A percentile compares a stretch with the other conserved stretches of the same genome.
Conservation (phyloP, 2,888 invertebrate genomes). For the Xestia c-nigrum region DNA sequence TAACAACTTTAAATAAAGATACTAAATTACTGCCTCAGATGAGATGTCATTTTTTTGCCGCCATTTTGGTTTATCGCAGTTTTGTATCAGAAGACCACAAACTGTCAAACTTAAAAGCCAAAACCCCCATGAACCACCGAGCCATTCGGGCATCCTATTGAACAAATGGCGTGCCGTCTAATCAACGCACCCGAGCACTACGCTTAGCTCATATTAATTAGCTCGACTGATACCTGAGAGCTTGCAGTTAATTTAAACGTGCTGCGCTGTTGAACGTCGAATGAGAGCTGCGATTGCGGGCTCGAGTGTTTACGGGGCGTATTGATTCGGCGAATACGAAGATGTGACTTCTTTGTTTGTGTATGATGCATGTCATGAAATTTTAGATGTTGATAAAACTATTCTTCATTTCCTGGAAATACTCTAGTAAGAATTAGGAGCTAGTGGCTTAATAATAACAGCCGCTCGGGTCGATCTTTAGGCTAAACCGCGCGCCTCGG, state of each 20-base stretch:
- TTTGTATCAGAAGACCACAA: neutral
- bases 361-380: neutral
- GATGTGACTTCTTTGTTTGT: slow-evolving; percentile 6
- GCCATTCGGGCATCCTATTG: too few relatives aligned
- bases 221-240: slow-evolving; percentile 59
- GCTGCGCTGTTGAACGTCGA: slow-evolving; percentile 46
- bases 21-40: too few relatives aligned
- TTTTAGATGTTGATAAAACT: neutral
- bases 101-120: neutral
- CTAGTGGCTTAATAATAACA: too few relatives aligned
- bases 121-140: neutral
- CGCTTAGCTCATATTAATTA: slow-evolving; percentile 69
- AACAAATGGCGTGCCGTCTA: slow-evolving; percentile 30
- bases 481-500: too few relatives aligned
- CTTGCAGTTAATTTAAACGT: slow-evolving; percentile 53
- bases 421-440: neutral
- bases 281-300: slow-evolving; percentile 39
- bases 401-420: neutral
- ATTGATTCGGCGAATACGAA: slow-evolving; percentile 7
- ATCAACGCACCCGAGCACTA: slow-evolving; percentile 43
- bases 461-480: too few relatives aligned
- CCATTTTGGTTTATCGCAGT: too few relatives aligned
- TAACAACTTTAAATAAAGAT: too few relatives aligned
- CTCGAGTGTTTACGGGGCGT: slow-evolving; percentile 25
- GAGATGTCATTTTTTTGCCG: too few relatives aligned